Evolutionary conservation across 2,797 vertebrate genomes (phyloP).

Genomic region (Coreius guichenoti): DNA sequence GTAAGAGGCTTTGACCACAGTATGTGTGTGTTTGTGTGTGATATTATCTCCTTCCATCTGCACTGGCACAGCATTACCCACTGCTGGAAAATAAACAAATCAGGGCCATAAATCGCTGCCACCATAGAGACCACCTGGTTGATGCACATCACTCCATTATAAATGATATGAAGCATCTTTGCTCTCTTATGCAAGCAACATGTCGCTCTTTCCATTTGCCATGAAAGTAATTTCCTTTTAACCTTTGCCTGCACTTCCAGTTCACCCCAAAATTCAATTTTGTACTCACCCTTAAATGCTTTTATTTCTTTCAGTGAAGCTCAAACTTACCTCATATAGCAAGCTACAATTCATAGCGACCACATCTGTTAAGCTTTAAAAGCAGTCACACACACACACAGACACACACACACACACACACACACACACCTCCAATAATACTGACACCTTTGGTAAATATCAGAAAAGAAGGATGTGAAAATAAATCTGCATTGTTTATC

Average conservation of each 20-base stretch:
- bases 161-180: background rate
- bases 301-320: background rate
- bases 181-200: background rate
- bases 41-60: constrained; percentile 15
- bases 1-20: constrained; percentile 36
- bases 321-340: background rate
- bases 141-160: background rate
- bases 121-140: background rate
- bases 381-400: background rate
- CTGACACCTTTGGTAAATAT: too few species aligned
- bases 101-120: constrained; percentile 5
- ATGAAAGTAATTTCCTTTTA: background rate
- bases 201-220: background rate
- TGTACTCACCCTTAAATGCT: background rate
- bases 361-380: too few species aligned
- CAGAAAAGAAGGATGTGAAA: too few species aligned
- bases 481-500: too few species aligned
- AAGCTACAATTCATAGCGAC: background rate
- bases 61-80: constrained; percentile 15
- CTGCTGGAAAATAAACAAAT: constrained; percentile 24
- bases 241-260: background rate
- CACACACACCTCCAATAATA: too few species aligned
- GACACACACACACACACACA: background rate
- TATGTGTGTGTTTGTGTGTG: constrained; percentile 11
- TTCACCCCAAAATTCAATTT: background rate